These are phyloP conservation scores for Furcula furcula DNA, from an alignment of 2,888 invertebrate genomes.

Conservation along the genomic window DNA sequence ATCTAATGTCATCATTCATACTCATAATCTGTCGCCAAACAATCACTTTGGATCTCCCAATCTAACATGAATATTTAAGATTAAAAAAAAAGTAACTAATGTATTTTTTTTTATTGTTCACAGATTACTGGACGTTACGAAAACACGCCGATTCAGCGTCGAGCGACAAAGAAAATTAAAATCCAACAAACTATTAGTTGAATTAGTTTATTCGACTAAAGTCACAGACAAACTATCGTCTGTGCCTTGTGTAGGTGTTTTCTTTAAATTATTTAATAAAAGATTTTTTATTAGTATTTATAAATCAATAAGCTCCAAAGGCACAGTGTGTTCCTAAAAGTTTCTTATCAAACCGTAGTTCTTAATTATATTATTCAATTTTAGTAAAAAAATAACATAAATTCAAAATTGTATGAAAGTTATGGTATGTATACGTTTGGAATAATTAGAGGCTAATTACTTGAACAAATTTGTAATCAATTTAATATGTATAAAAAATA, in stretches of 20 bases:
- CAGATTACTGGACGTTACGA: conserved; percentile 80
- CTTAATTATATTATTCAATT: background rate
- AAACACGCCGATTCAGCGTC: conserved; percentile 67
- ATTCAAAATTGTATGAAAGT: background rate
- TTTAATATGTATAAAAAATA: no score
- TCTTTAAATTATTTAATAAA: conserved; percentile 30
- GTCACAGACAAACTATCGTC: no score
- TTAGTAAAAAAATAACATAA: background rate
- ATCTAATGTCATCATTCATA: no score
- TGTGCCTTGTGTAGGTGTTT: conserved; percentile 23
- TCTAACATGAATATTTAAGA: no score
- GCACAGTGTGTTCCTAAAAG: conserved; percentile 24
- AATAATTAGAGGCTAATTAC: background rate
- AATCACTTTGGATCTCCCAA: no score
- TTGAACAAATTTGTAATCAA: background rate
- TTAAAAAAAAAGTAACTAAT: no score
- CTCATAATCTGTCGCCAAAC: no score
- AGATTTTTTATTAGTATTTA: conserved; percentile 39
- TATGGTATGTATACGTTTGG: background rate
- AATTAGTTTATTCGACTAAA: conserved; percentile 20
- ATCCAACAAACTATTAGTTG: conserved; percentile 9
- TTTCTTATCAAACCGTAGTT: conserved; percentile 3
- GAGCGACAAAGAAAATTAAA: conserved; percentile 74
- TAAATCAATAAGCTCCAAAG: conserved; percentile 20
- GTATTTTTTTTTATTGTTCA: conserved; percentile 49